Evolutionary conservation across 2,888 invertebrate species (phyloP), one percentile per base, ranked within the genome.

Genomic region (Acanthococcus lagerstroemiae): DNA sequence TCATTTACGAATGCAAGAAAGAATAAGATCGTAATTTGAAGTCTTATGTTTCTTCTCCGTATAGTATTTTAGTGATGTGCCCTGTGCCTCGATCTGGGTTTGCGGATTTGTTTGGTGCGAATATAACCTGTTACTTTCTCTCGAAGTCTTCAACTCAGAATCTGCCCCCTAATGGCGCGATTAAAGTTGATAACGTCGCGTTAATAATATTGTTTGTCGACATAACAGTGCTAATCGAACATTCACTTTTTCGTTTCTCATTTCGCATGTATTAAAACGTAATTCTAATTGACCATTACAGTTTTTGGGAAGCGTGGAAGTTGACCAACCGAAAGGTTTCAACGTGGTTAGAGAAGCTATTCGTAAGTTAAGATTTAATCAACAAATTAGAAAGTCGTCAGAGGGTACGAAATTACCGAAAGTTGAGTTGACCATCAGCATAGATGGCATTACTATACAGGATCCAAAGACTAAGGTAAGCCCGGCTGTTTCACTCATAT

Each of bases 281-380:
- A 21, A 24, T 52, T 55, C 24, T 44, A 68, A 70, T 68, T 69
- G 69, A 76, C 78, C 27, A 45, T 65, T 80, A 44, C 74, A 90
- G 88, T 95, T 94, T 82, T 83, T 95, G 77, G 97, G 97, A 73
- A 90, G 90, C 75, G 91, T 91, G 58, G 88, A 90, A 74, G 97
- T 97, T 63, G 93, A 95, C 72, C 90, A 93, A 78, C 90, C 96
- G 24, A 96, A 97, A 80, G 97, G 97, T 71, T 95, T 95, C 72
- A 95, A 96, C 76, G 92, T 96, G 52, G 95, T 97, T 6, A 95
- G 95, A 77, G 96, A 96, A 75, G 95, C 95, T 63, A 96, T 97
- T 73, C 85, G 94, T 73, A 95, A 95, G 75, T 81, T 97, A 71
- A 91, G 94, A 78, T 95, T 96, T 77, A 88, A 88, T 69, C 91